Percentiles rank a stretch among this genome's conserved stretches.
Evolutionary conservation across 2,113 vertebrate genomes (phyloP).

Genomic region (Nansenia antarctica): DNA sequence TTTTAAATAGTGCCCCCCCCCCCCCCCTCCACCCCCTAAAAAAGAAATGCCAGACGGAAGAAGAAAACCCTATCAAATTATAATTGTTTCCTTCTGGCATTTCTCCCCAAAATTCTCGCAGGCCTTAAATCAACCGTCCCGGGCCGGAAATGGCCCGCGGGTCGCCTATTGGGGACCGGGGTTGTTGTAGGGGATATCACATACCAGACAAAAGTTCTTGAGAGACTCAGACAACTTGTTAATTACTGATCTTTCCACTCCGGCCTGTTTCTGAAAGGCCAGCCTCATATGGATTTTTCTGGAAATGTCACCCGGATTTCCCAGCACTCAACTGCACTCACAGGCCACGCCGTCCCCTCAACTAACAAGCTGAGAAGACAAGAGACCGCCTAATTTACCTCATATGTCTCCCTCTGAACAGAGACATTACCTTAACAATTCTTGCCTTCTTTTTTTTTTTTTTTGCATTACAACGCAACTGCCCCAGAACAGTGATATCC

Average conservation of each 20-base stretch:
- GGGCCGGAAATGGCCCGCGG: no score
- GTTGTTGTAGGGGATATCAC: neutral
- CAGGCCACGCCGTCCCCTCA: constrained; percentile 12
- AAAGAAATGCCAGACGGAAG: no score
- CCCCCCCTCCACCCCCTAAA: no score
- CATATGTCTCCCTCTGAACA: neutral
- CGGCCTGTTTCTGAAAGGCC: constrained; percentile 68
- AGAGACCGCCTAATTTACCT: constrained; percentile 62
- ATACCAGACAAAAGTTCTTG: constrained; percentile 45
- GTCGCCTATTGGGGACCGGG: no score
- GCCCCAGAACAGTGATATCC: no score
- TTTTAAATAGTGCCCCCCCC: no score
- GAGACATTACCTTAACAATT: neutral
- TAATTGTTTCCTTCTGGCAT: no score
- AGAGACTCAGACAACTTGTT: constrained; percentile 51
- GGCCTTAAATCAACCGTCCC: no score
- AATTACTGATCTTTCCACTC: constrained; percentile 66
- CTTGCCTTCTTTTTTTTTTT: no score
- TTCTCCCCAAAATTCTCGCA: no score
- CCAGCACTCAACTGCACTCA: constrained; percentile 35
- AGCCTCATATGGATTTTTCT: constrained; percentile 56
- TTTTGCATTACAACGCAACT: no score
- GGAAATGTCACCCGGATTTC: constrained; percentile 73
- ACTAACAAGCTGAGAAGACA: constrained; percentile 59
- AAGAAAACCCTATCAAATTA: no score